A percentile compares a stretch with the other conserved stretches of the same genome.
Evolutionary conservation across 2,113 vertebrate genomes (phyloP).

Genomic region (Neolamprologus sp.): DNA sequence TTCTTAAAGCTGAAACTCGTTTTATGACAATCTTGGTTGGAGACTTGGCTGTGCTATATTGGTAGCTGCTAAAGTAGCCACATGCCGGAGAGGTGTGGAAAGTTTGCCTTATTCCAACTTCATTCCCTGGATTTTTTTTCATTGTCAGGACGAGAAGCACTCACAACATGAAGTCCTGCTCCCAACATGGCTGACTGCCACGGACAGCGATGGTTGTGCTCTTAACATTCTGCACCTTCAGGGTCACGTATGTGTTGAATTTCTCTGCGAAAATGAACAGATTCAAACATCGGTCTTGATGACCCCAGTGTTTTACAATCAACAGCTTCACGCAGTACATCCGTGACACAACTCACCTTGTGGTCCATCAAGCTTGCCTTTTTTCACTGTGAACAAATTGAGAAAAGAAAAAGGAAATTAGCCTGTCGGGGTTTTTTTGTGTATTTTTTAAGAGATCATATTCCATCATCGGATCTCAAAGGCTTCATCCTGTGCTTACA

Average conservation of each 20-base stretch:
- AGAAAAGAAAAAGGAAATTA: not conserved
- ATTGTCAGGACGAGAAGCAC: conserved; percentile 28
- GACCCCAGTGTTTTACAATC: not conserved
- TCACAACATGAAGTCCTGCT: conserved; percentile 99
- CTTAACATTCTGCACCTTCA: conserved; percentile 99
- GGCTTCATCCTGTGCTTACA: not conserved
- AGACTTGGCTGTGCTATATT: not conserved
- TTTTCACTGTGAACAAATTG: conserved; percentile 84
- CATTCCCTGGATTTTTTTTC: not conserved
- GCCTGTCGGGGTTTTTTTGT: not conserved
- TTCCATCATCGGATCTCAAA: not conserved
- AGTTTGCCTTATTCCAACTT: not conserved
- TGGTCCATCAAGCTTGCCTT: conserved; percentile 95
- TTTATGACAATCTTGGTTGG: not conserved
- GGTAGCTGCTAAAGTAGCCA: not conserved
- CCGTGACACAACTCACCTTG: conserved; percentile 78
- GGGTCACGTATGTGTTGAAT: conserved; percentile 96
- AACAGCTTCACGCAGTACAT: not conserved
- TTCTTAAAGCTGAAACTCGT: not conserved
- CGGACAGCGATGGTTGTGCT: conserved; percentile 95
- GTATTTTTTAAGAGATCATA: not conserved
- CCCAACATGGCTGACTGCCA: conserved; percentile 94
- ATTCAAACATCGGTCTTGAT: not conserved
- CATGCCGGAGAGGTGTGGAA: not conserved
- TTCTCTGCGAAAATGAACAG: conserved; percentile 76